Percentiles rank a stretch among this genome's conserved stretches.
phyloP scores from a whole-genome alignment of 2,888 invertebrate species.

The Pycnomerus fuliginosus region DNA sequence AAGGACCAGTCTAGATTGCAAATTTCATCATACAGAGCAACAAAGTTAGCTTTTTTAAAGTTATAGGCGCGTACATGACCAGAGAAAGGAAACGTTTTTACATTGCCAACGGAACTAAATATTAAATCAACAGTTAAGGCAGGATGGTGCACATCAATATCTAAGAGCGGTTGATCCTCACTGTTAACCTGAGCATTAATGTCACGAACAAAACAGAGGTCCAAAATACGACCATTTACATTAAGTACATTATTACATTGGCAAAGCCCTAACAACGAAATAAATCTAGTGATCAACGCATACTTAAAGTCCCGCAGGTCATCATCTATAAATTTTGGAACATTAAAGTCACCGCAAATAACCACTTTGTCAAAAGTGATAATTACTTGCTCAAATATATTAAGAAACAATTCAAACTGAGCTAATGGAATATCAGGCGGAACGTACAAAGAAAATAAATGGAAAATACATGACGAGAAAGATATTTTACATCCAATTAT shows the following conservation, averaged over 20 bases:
- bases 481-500: conserved; percentile 1
- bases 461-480: neutral
- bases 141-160: conserved; percentile 2
- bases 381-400: neutral
- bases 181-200: neutral
- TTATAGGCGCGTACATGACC: too few species aligned
- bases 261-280: neutral
- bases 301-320: neutral
- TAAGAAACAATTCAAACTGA: conserved; percentile 1
- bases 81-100: too few species aligned
- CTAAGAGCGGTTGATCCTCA: neutral
- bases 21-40: too few species aligned
- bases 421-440: neutral
- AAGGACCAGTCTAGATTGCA: too few species aligned
- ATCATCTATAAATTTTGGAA: neutral
- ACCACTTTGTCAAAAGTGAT: neutral
- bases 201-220: neutral
- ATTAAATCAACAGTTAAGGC: neutral
- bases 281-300: neutral
- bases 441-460: neutral
- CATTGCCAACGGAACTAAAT: too few species aligned
- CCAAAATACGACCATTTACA: conserved; percentile 1
- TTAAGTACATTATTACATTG: neutral
- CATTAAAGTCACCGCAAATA: neutral
- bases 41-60: too few species aligned